Base-by-base conservation (phyloP, 2,888 invertebrate genomes). In the Polydrusus tereticollis region DNA sequence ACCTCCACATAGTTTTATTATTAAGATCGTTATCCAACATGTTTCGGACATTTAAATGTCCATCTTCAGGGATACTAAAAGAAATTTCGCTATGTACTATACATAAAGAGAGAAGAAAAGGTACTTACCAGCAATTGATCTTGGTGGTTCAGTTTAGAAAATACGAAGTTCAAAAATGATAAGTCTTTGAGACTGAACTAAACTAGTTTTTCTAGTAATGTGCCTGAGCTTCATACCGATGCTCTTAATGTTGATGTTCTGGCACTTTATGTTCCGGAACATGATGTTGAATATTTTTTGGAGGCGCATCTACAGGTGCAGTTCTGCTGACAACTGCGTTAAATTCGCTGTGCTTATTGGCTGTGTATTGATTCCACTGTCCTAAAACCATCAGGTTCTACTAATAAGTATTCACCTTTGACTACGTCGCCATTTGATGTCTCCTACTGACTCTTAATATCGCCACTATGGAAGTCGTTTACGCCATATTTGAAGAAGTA, bases 311-410 rank as follows among this genome's bases (percentile, higher is more conserved):
- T 20, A 71, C 20, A 4, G 77, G 77, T 12, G 60, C 76, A 12
- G 76, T 78, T 60, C 81, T 83, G 70, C 80, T 82, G 0, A 85
- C 84, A 5, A 84, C 80, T 12, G 85, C 85, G 69, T 83, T 84
- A 73, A 85, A 85, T 26, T 85, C 85, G 62, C 76, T 83, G 72
- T 83, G 83, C 68, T 85, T 83, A 72, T 85, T 85, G 43, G 85
- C 84, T 1, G 84, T 84, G 70, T 85, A n/a, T n/a, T n/a, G n/a
- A 85, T 47, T 84, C 81, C 18, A 85, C 85, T 12, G 85, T 85
- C 60, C 85, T 78, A 4, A 85, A 83, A 65, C 85, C 85, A 75
- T 85, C 85, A 0, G 85, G 83, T 76, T 85, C 85, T n/a, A 84
- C 83, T 12, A 85, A 74, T 0, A 83, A 82, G 74, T 85, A 85